Evolutionary conservation across 1,140 invertebrate genomes (phyloP), one percentile per base, ranked within the genome.

Genomic region (Caenorhabditis tropicalis): DNA sequence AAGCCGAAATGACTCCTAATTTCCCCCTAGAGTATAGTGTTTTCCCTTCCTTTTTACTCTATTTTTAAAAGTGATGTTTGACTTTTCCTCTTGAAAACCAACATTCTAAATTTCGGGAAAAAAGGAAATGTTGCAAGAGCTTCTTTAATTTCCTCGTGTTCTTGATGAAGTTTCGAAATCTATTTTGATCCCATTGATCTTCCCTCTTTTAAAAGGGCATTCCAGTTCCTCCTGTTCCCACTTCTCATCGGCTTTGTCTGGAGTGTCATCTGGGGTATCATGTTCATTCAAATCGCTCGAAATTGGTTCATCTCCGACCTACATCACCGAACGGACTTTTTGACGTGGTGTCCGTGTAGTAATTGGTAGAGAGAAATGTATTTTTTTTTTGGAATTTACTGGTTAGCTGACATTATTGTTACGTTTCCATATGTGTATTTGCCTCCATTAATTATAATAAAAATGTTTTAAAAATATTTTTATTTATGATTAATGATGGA

Each of bases 271-370:
- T 86, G 86, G 86, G 86, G 86, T 6, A 79, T 86, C 36, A 82
- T 85, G 33, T 86, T 86, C n/a, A 83, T 86, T 33, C 83, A 86
- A 79, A 65, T 86, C 29, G 83, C 86, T 10, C 84, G 84, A 82
- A 86, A 86, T 33, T 86, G 86, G 86, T 86, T 83, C 48, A 86
- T 86, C 24, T 86, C 86, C 7, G 80, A 80, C 49, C 43, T 86
- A 19, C 74, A 86, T 39, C 60, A 86, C 31, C 29, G 86, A n/a
- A 53, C 82, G 33, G 87, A 85, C 39, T 48, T 56, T 19, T 6
- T 86, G 46, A 84, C 83, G 19, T 85, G 79, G 65, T 86, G 85
- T 49, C 82, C 82, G 65, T 86, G 81, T 51, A 82, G 80, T 43
- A 48, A 82, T 36, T 86, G 82, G 58, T 86, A 79, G 60, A n/a